Evolutionary conservation across 1,140 invertebrate genomes (phyloP).

Genomic region (Pogonognathellus flavescens): DNA sequence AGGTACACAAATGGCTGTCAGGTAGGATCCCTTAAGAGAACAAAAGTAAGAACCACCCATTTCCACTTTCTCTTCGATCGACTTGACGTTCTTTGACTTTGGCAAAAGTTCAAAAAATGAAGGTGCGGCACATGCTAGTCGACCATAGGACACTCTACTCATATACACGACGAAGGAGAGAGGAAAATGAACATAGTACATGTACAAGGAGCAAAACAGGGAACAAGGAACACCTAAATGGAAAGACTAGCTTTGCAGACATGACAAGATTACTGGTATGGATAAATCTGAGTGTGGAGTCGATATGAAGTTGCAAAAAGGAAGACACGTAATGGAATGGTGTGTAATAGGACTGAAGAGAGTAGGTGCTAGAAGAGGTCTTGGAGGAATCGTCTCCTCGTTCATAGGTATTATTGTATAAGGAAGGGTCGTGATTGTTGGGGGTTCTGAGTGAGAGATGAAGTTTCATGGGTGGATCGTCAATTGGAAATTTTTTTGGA

Average conservation of each 20-base stretch:
- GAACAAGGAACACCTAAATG: constrained; percentile 10
- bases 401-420: constrained; percentile 37
- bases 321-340: constrained; percentile 28
- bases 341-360: constrained; percentile 18
- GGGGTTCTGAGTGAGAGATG: constrained; percentile 51
- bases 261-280: constrained; percentile 33
- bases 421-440: constrained; percentile 31
- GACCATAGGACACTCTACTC: constrained; percentile 32
- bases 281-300: constrained; percentile 32
- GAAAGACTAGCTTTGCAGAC: constrained; percentile 18
- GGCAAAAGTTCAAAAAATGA: constrained; percentile 56
- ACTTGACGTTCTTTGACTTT: constrained; percentile 55
- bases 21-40: constrained; percentile 44
- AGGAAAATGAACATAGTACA: constrained; percentile 30
- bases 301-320: constrained; percentile 11
- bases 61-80: constrained; percentile 59
- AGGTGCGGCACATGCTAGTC: constrained; percentile 40
- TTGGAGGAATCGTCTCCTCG: not conserved
- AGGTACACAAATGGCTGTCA: constrained; percentile 57
- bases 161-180: not conserved
- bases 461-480: constrained; percentile 57
- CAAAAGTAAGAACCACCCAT: constrained; percentile 54
- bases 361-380: constrained; percentile 20
- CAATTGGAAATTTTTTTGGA: constrained; percentile 54
- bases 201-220: constrained; percentile 11